Evolutionary conservation across 2,113 vertebrate species (phyloP).

Genomic region (Oncorhynchus kisutch): DNA sequence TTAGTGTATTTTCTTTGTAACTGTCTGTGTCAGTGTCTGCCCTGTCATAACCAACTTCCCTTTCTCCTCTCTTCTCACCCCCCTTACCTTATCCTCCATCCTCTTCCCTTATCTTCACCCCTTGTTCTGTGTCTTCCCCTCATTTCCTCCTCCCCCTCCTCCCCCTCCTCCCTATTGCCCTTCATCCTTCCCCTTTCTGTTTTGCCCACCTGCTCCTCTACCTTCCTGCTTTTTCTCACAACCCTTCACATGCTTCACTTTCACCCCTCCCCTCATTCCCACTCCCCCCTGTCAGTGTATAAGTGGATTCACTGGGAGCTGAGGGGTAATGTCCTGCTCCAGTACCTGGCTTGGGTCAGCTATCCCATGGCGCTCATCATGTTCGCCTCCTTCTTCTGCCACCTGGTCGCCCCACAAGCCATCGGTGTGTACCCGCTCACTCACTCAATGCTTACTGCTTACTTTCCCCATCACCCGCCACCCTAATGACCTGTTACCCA

Average conservation of each 20-base stretch:
- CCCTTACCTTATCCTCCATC: not conserved
- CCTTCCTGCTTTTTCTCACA: not conserved
- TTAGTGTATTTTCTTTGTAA: not conserved
- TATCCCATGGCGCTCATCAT: conserved; percentile 88
- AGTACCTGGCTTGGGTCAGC: conserved; percentile 86
- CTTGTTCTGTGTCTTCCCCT: not conserved
- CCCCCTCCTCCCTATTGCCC: not conserved
- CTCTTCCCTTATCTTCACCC: not conserved
- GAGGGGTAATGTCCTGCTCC: conserved; percentile 80
- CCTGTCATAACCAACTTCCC: conserved; percentile 3
- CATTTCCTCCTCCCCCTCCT: not conserved
- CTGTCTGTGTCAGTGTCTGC: not conserved
- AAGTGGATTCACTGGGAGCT: conserved; percentile 86
- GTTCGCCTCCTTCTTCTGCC: conserved; percentile 90
- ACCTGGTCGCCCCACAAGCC: conserved; percentile 89
- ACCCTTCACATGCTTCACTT: not conserved
- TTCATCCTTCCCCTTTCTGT: not conserved
- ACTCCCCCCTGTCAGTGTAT: conserved; percentile 74
- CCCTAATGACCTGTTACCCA: not conserved
- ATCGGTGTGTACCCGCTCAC: conserved; percentile 79
- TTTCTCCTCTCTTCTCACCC: not conserved
- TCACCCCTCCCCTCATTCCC: not conserved
- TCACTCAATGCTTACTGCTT: not conserved
- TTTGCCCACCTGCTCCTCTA: not conserved
- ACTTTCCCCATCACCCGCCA: not conserved